Percentiles rank a stretch among this genome's conserved stretches.
Evolutionary conservation across 1,140 invertebrate genomes (phyloP).

Genomic region (Philaenus spumarius): DNA sequence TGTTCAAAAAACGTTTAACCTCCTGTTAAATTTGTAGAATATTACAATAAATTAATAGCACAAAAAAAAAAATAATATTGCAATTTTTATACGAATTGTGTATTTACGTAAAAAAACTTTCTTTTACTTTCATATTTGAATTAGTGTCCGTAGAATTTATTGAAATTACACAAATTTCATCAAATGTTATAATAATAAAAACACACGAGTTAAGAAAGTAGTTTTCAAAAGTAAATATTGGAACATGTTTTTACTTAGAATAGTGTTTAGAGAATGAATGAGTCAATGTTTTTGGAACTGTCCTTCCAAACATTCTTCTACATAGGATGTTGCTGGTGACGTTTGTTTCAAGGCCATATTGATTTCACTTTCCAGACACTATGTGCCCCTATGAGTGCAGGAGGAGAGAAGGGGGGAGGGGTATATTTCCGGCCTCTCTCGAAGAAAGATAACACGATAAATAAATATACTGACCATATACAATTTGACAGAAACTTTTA

Average conservation of each 20-base stretch:
- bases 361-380: slow-evolving; percentile 6
- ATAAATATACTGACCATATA: slow-evolving; percentile 11
- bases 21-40: too few relatives aligned
- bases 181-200: too few relatives aligned
- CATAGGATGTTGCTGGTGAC: slow-evolving; percentile 13
- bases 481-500: slow-evolving; percentile 6
- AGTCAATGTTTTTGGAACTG: slow-evolving; percentile 8
- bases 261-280: slow-evolving; percentile 10
- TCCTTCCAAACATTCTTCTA: slow-evolving; percentile 6
- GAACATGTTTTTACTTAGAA: not conserved
- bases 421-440: not conserved
- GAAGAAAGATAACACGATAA: not conserved
- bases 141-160: too few relatives aligned
- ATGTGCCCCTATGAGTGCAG: not conserved
- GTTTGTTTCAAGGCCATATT: slow-evolving; percentile 8
- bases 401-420: not conserved
- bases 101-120: too few relatives aligned
- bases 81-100: too few relatives aligned
- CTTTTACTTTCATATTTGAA: too few relatives aligned
- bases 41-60: too few relatives aligned
- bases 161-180: too few relatives aligned
- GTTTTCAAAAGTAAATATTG: too few relatives aligned
- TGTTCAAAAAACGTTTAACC: too few relatives aligned
- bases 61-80: too few relatives aligned
- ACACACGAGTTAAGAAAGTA: too few relatives aligned